A percentile compares a stretch with the other conserved stretches of the same genome.
phyloP scores from a whole-genome alignment of 2,797 vertebrate species.

The Acipenser ruthenus region DNA sequence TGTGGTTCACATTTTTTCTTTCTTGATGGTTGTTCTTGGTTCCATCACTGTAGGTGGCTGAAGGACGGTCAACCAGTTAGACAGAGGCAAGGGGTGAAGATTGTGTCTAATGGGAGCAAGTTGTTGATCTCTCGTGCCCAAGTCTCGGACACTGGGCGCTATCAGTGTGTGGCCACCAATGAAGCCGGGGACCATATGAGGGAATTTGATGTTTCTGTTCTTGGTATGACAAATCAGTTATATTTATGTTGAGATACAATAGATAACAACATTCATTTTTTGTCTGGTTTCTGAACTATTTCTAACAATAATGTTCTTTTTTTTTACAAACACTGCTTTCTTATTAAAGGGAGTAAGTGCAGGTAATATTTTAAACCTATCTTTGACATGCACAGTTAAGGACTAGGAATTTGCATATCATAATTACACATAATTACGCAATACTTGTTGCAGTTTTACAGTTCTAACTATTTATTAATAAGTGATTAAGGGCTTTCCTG shows the following conservation, averaged over 20 bases:
- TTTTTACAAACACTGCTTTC: background rate
- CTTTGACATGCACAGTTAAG: too few species aligned
- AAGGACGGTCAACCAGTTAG: slow-evolving; percentile 69
- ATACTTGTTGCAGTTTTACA: too few species aligned
- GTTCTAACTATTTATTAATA: too few species aligned
- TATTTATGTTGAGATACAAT: slow-evolving; percentile 11
- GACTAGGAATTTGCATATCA: too few species aligned
- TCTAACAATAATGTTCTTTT: background rate
- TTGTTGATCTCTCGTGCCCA: slow-evolving; percentile 73
- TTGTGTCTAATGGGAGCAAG: slow-evolving; percentile 65
- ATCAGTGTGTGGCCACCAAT: slow-evolving; percentile 83
- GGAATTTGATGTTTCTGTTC: slow-evolving; percentile 78
- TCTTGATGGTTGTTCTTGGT: too few species aligned
- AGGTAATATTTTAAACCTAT: background rate
- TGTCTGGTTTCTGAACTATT: too few species aligned
- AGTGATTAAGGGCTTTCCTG: too few species aligned
- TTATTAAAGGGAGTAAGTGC: background rate
- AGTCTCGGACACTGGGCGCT: slow-evolving; percentile 74
- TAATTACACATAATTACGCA: too few species aligned
- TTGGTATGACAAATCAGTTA: slow-evolving; percentile 56
- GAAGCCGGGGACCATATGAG: slow-evolving; percentile 73
- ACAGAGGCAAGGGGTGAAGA: slow-evolving; percentile 56
- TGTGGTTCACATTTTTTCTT: too few species aligned
- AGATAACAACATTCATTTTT: too few species aligned
- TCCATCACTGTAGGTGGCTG: slow-evolving; percentile 62